Evolutionary conservation across 2,113 vertebrate genomes (phyloP).

Genomic region (Thryonomys swinderianus): DNA sequence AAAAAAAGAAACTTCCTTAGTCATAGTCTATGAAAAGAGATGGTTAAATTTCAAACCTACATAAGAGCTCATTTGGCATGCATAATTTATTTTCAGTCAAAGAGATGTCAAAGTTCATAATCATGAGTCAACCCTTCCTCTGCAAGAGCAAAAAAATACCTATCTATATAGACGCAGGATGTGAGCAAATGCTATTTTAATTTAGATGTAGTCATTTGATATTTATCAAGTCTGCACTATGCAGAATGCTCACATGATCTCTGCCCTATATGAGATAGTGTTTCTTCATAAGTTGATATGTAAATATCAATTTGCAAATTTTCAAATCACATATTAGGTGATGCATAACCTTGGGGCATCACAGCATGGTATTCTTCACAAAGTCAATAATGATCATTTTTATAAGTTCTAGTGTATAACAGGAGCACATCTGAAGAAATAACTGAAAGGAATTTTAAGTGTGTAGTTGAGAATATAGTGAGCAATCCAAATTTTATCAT

Average conservation of each 20-base stretch:
- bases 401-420: background rate
- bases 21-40: background rate
- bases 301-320: constrained; percentile 72
- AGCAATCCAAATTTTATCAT: background rate
- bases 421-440: constrained; percentile 33
- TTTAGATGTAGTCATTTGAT: constrained; percentile 64
- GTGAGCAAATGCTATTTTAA: constrained; percentile 68
- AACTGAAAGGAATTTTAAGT: background rate
- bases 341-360: constrained; percentile 8
- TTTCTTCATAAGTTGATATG: constrained; percentile 64
- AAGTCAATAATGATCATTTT: constrained; percentile 26
- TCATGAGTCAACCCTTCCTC: constrained; percentile 51
- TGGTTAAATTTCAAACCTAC: constrained; percentile 21
- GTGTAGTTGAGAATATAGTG: background rate
- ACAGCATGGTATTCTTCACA: background rate
- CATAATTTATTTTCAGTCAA: constrained; percentile 63
- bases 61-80: constrained; percentile 53
- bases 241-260: constrained; percentile 57
- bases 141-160: constrained; percentile 52
- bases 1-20: background rate
- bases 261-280: constrained; percentile 30
- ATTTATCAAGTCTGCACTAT: constrained; percentile 62
- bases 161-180: constrained; percentile 57
- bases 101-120: constrained; percentile 68
- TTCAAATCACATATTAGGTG: constrained; percentile 51